Conservation (phyloP, 2,797 vertebrate species). For the Anguilla megastoma region DNA sequence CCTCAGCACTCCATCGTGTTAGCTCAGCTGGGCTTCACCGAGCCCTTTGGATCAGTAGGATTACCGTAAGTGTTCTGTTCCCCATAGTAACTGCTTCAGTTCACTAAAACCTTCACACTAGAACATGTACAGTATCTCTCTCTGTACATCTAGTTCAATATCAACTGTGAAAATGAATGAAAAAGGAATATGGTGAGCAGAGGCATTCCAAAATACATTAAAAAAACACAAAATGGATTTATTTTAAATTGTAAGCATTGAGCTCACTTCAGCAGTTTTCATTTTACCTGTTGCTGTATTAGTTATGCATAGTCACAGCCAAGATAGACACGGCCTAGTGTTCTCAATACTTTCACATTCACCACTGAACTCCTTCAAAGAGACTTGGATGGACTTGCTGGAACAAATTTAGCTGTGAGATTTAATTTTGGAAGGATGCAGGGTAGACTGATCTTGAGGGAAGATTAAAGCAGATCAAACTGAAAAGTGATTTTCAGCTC, state of each 20-base stretch:
- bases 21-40: constrained; percentile 4
- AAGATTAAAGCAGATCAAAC: not conserved
- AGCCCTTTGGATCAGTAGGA: not conserved
- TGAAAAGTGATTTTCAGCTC: not conserved
- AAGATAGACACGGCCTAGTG: not conserved
- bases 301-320: not conserved
- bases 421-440: not conserved
- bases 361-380: not conserved
- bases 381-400: not conserved
- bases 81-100: too few species aligned
- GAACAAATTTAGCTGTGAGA: not conserved
- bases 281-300: not conserved
- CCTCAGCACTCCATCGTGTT: not conserved
- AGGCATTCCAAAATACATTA: not conserved
- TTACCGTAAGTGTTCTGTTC: not conserved
- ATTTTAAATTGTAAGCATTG: not conserved
- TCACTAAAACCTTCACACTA: not conserved
- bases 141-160: not conserved
- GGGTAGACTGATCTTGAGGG: not conserved
- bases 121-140: not conserved
- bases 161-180: not conserved
- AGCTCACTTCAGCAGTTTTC: not conserved
- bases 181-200: not conserved
- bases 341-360: not conserved
- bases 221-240: not conserved